phyloP scores from a whole-genome alignment of 2,113 vertebrate genomes.

The Leucopternis melanops region DNA sequence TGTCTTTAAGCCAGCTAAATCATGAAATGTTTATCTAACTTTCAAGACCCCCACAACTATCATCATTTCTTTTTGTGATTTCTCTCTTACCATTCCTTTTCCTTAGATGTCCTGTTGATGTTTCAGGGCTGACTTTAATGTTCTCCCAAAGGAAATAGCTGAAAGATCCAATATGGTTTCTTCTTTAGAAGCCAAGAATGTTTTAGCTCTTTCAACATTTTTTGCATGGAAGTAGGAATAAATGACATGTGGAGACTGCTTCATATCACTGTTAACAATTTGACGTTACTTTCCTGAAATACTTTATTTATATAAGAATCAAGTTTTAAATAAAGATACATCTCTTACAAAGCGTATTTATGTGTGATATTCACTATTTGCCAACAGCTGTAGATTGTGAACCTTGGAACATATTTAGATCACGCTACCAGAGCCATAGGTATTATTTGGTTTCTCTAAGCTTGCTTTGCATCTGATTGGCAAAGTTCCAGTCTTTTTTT shows the following conservation, averaged over 20 bases:
- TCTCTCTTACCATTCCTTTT: not conserved
- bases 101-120: not conserved
- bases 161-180: conserved; percentile 41
- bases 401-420: not conserved
- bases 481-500: conserved; percentile 4
- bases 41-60: not conserved
- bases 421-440: not conserved
- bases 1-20: not conserved
- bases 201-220: conserved; percentile 28
- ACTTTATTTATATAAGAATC: conserved; percentile 19
- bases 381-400: conserved; percentile 16
- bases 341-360: conserved; percentile 15
- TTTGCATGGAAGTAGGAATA: conserved; percentile 18
- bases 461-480: conserved; percentile 12
- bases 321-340: conserved; percentile 35
- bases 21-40: conserved; percentile 29
- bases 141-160: conserved; percentile 32
- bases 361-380: not conserved
- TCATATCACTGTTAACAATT: conserved; percentile 50
- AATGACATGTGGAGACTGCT: conserved; percentile 48
- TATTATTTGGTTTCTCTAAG: not conserved
- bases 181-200: conserved; percentile 29
- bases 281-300: conserved; percentile 17
- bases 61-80: not conserved
- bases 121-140: conserved; percentile 38